Conservation (phyloP, 2,113 vertebrate genomes). For the Meriones unguiculatus region DNA sequence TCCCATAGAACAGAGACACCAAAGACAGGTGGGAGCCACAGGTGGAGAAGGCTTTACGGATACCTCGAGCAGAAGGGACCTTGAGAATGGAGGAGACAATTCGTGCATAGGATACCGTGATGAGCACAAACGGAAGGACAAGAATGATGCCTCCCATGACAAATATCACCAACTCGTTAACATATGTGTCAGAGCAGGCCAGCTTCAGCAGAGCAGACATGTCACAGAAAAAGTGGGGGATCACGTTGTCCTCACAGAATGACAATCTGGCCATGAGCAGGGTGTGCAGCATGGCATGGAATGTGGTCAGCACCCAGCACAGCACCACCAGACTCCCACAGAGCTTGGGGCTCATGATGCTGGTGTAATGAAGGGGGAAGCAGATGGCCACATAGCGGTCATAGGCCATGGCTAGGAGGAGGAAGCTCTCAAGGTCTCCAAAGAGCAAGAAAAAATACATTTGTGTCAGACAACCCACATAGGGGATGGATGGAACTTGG, state of each 20-base stretch:
- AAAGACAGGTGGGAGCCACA: not conserved
- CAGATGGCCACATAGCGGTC: slow-evolving; percentile 23
- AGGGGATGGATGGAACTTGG: slow-evolving; percentile 41
- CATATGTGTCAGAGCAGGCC: not conserved
- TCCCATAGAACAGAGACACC: not conserved
- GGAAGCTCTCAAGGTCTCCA: slow-evolving; percentile 51
- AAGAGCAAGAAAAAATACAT: slow-evolving; percentile 78
- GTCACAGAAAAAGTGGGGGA: not conserved
- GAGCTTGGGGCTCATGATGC: not conserved
- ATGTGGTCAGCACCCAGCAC: not conserved
- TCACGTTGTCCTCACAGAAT: not conserved
- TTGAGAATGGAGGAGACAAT: slow-evolving; percentile 10
- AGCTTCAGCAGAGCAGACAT: slow-evolving; percentile 20
- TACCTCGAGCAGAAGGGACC: not conserved
- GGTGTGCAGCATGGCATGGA: not conserved
- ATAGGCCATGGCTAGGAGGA: not conserved
- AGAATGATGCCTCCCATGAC: not conserved
- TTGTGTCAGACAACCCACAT: slow-evolving; percentile 61
- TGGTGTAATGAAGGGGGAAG: not conserved
- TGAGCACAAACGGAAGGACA: slow-evolving; percentile 3
- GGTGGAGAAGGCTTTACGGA: not conserved
- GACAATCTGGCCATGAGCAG: not conserved
- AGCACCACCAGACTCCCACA: not conserved
- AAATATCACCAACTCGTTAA: slow-evolving; percentile 5
- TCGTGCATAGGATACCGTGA: not conserved